A percentile compares a stretch with the other conserved stretches of the same genome.
phyloP scores from a whole-genome alignment of 1,140 invertebrate genomes.

The Saccostrea glomerata region DNA sequence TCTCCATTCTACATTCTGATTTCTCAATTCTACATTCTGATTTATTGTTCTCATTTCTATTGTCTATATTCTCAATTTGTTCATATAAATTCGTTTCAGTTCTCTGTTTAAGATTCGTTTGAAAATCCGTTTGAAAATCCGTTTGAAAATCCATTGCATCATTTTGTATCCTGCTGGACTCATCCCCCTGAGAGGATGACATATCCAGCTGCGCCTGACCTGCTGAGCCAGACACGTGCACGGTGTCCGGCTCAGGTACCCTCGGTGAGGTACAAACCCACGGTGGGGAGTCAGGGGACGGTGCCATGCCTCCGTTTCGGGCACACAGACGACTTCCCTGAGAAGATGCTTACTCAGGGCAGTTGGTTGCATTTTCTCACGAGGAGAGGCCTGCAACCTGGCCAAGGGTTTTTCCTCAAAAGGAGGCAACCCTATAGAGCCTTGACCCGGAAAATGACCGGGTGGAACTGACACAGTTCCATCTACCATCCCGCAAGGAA shows the following conservation, averaged over 20 bases:
- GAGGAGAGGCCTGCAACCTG: conserved; percentile 1
- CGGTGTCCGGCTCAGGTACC: too few species aligned
- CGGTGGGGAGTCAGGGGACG: neutral
- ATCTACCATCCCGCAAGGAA: neutral
- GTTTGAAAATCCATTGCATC: neutral
- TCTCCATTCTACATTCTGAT: too few species aligned
- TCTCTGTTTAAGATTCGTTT: too few species aligned
- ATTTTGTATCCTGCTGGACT: neutral
- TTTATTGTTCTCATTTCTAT: neutral
- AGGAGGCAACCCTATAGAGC: neutral
- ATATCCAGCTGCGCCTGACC: neutral
- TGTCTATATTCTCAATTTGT: neutral
- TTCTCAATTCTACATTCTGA: too few species aligned
- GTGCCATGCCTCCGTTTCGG: conserved; percentile 13
- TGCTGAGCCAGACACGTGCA: too few species aligned
- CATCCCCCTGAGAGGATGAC: neutral
- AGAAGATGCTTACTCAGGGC: conserved; percentile 3
- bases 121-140: neutral
- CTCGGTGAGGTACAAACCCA: too few species aligned
- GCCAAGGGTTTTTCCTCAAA: neutral
- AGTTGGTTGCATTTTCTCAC: neutral
- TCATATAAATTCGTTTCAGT: neutral
- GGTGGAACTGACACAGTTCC: neutral
- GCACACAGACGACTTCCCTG: conserved; percentile 13
- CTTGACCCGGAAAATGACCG: neutral